phyloP scores from a whole-genome alignment of 2,888 invertebrate species.

The Anthrax anthrax region DNA sequence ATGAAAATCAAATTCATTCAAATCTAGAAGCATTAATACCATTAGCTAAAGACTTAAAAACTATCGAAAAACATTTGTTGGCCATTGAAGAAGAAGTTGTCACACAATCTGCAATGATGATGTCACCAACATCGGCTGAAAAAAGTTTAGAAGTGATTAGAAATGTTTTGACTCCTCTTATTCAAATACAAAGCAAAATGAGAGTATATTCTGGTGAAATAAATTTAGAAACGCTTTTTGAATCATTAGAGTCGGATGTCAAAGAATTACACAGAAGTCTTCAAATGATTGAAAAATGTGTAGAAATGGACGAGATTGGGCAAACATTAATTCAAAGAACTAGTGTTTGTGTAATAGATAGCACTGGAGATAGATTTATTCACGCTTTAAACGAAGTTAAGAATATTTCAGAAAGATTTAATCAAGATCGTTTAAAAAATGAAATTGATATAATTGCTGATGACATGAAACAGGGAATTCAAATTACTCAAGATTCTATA shows the following conservation, averaged over 20 bases:
- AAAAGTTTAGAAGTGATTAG: slow-evolving; percentile 50
- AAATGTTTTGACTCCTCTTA: slow-evolving; percentile 45
- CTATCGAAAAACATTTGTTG: slow-evolving; percentile 41
- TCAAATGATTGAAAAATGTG: slow-evolving; percentile 51
- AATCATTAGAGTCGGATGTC: slow-evolving; percentile 46
- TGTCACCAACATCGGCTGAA: slow-evolving; percentile 49
- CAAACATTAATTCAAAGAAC: slow-evolving; percentile 54
- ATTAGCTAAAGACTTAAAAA: slow-evolving; percentile 32
- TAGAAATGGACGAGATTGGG: slow-evolving; percentile 50
- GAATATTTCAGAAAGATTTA: slow-evolving; percentile 34
- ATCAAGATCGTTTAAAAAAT: slow-evolving; percentile 32
- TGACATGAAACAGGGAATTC: slow-evolving; percentile 39
- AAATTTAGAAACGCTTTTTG: slow-evolving; percentile 33
- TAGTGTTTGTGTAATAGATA: slow-evolving; percentile 49
- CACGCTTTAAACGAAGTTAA: slow-evolving; percentile 41
- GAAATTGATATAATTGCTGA: slow-evolving; percentile 37
- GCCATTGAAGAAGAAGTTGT: slow-evolving; percentile 50
- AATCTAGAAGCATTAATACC: slow-evolving; percentile 34
- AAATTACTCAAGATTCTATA: slow-evolving; percentile 40
- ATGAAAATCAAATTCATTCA: slow-evolving; percentile 34
- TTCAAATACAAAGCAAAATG: slow-evolving; percentile 47
- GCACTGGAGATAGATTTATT: slow-evolving; percentile 41
- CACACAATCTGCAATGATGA: slow-evolving; percentile 49
- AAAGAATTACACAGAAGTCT: slow-evolving; percentile 49
- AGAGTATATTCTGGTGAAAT: slow-evolving; percentile 38